Percentiles rank a stretch among this genome's conserved stretches.
These are phyloP conservation scores for Gymnodraco acuticeps DNA, from an alignment of 2,797 vertebrate genomes.

Conservation along the genomic window DNA sequence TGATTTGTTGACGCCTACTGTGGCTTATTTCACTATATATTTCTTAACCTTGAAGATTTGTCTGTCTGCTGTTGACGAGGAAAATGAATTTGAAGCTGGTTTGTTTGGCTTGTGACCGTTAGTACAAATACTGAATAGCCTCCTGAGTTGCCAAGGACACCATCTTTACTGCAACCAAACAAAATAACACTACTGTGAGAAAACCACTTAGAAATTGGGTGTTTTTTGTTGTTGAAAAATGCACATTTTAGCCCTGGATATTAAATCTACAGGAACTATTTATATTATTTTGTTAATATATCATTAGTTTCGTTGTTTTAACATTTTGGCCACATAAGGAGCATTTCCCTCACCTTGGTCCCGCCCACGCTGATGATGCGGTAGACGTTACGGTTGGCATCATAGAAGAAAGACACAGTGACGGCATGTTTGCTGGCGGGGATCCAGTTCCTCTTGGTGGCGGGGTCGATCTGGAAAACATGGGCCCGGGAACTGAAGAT, in stretches of 20 bases:
- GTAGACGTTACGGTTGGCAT: conserved; percentile 92
- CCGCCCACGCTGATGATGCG: conserved; percentile 98
- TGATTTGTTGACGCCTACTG: conserved; percentile 16
- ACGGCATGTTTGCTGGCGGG: conserved; percentile 96
- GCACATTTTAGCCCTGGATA: not conserved
- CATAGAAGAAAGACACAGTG: conserved; percentile 96
- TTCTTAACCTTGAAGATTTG: conserved; percentile 14
- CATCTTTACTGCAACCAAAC: not conserved
- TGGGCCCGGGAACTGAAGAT: conserved; percentile 96
- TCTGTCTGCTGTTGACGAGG: conserved; percentile 1
- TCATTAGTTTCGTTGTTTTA: not conserved
- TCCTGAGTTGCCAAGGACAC: conserved; percentile 18
- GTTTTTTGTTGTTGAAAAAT: not conserved
- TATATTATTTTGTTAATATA: not conserved
- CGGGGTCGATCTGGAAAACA: conserved; percentile 96
- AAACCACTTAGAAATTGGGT: not conserved
- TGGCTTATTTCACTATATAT: conserved; percentile 21
- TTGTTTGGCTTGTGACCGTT: conserved; percentile 6
- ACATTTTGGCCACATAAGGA: not conserved
- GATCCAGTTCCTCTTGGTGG: conserved; percentile 97
- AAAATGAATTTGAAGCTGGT: conserved; percentile 2
- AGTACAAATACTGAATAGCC: not conserved
- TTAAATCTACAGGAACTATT: not conserved
- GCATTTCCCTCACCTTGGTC: conserved; percentile 88
- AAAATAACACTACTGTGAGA: not conserved